A percentile compares a stretch with the other conserved stretches of the same genome.
phyloP scores from a whole-genome alignment of 2,113 vertebrate genomes.

The Bungarus multicinctus region DNA sequence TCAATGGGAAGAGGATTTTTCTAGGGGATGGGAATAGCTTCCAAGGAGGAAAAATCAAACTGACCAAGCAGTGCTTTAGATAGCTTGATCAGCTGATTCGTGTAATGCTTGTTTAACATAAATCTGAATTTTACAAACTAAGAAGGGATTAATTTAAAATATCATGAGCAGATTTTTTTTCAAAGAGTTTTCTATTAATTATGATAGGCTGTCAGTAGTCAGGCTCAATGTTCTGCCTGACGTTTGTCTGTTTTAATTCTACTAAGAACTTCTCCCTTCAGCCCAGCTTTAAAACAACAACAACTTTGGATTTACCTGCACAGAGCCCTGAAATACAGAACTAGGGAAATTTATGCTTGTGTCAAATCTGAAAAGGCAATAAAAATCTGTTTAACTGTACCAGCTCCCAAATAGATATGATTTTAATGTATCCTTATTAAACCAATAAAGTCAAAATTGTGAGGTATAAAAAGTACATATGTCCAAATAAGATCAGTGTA shows the following conservation, averaged over 20 bases:
- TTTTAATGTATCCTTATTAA: not conserved
- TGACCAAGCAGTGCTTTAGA: not conserved
- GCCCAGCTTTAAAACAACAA: not conserved
- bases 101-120: not conserved
- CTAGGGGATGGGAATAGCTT: not conserved
- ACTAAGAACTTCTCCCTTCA: not conserved
- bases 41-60: not conserved
- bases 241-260: not conserved
- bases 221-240: not conserved
- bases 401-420: not conserved
- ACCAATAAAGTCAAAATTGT: not conserved
- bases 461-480: not conserved
- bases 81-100: not conserved
- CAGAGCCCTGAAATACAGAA: not conserved
- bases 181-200: not conserved
- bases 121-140: not conserved
- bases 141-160: not conserved
- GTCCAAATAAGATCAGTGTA: not conserved
- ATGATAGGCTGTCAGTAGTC: not conserved
- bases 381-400: not conserved
- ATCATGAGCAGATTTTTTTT: not conserved
- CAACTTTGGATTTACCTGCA: not conserved
- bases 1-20: not conserved
- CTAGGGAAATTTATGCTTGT: not conserved
- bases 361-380: not conserved